Evolutionary conservation across 2,113 vertebrate genomes (phyloP), one percentile per base, ranked within the genome.

Genomic region (Oryzias javanicus): DNA sequence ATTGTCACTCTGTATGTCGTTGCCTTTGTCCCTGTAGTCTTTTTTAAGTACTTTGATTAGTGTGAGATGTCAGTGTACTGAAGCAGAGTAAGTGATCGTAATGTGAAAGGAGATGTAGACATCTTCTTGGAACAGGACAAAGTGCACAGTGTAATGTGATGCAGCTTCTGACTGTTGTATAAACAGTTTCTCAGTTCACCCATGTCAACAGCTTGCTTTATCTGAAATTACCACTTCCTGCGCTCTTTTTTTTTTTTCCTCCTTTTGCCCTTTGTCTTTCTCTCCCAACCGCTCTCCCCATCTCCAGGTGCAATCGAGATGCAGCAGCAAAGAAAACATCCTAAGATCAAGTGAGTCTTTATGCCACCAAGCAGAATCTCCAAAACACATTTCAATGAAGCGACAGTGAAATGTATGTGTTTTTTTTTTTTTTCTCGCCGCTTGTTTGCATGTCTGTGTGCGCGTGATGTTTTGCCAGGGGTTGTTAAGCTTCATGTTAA

Each of bases 271-370:
- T 71, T 42, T 60, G 45, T 70, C 70, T 81, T 44, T 71, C 53
- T 65, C 60, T 67, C 66, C 67, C 64, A 54, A 72, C 70, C 68
- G 13, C 71, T 74, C 82, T 61, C 69, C 69, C 92, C 90, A 86
- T 93, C 86, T 90, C 59, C 88, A 99, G 96, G 96, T 99, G 89
- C 96, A 99, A 90, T 99, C 97, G 75, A 93, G 97, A 92, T 98
- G 95, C 94, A 98, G 95, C 93, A 99, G 97, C 92, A 99, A 99
- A 91, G 97, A 99, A 88, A 99, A 99, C 78, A 99, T 99, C 91
- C 94, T 99, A 88, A 95, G 97, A 96, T 96, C 97, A 91, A 99
- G 97, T 99, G 89, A 95, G 97, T 95, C n/a, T 60, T 46, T 25
- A 16, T 35, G 48, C 59, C 48, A 44, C 55, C 16, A 8, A 50